These are phyloP conservation scores for Scylla paramamosain DNA, from an alignment of 1,140 invertebrate genomes.

Conservation along the genomic window DNA sequence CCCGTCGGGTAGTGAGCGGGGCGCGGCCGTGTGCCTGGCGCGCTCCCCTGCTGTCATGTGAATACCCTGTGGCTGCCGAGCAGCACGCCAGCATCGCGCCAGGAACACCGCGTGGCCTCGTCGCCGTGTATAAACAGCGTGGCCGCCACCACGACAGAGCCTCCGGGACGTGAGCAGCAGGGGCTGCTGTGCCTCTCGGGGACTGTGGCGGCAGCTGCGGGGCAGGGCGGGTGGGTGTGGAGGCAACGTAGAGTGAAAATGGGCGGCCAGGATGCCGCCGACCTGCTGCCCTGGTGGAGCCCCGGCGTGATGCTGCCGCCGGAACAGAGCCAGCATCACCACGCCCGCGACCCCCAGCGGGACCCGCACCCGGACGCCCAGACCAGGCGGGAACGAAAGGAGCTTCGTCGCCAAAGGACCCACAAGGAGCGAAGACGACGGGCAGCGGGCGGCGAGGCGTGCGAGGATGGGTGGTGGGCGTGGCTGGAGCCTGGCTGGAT, in stretches of 20 bases:
- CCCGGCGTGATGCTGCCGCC: slow-evolving; percentile 65
- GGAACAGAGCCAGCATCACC: slow-evolving; percentile 45
- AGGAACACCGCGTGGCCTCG: not conserved
- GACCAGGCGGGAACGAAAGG: slow-evolving; percentile 47
- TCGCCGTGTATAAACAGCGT: not conserved
- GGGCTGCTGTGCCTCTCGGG: not conserved
- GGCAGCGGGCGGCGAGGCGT: not conserved
- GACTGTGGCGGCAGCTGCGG: not conserved
- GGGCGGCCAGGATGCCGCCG: slow-evolving; percentile 54
- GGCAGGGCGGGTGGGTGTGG: slow-evolving; percentile 15
- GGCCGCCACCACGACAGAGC: not conserved
- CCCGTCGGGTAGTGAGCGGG: slow-evolving; percentile 60
- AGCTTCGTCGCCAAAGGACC: slow-evolving; percentile 57
- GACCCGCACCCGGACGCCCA: slow-evolving; percentile 30
- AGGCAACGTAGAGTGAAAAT: slow-evolving; percentile 23
- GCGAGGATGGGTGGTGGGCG: slow-evolving; percentile 14
- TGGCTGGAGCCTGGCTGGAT: slow-evolving; percentile 59
- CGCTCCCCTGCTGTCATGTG: slow-evolving; percentile 59
- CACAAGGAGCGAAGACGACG: slow-evolving; percentile 50
- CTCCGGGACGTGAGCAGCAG: not conserved
- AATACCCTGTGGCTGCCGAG: not conserved
- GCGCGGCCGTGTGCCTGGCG: slow-evolving; percentile 60
- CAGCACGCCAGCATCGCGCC: slow-evolving; percentile 19
- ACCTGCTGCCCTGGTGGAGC: slow-evolving; percentile 66
- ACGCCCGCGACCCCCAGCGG: slow-evolving; percentile 53